Evolutionary conservation across 2,888 invertebrate genomes (phyloP), one percentile per base, ranked within the genome.

Genomic region (Lasioglossum marginatum): DNA sequence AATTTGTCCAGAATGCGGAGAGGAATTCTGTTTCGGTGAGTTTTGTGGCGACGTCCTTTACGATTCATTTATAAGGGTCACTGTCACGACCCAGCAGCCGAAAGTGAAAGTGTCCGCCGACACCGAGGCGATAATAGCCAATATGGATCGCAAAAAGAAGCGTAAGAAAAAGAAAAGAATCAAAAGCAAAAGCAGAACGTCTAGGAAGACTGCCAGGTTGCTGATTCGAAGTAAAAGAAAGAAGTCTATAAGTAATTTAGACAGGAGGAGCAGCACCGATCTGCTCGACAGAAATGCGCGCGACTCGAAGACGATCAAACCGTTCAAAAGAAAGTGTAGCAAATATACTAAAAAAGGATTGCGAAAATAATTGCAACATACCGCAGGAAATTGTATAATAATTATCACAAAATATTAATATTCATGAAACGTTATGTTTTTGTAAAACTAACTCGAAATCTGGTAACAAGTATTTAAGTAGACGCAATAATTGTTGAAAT

Each of bases 1-100:
- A 79, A 97, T 97, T 78, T 98, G 98, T 94, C 94, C 96, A 0
- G 98, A 98, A 93, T 98, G 98, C 92, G 97, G 97, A 10, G 98
- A 98, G 94, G 98, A 98, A 95, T 97, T 97, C 95, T 98, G 98
- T 95, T 89, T 92, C 93, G 96, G 96, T n/a, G 95, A 95, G 90
- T 93, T 94, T 70, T 97, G 97, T 91, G 95, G 95, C 40, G 96
- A 96, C 82, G 96, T 96, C 89, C 95, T 96, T 8, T 97, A 97
- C 92, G 97, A 97, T 89, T 95, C 96, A 1, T 96, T 96, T 90
- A 95, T 95, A 31, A 94, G 96, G 71, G 93, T 96, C 37, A 92
- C 94, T 1, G 95, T 95, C 68, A 89, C 91, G n/a, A 90, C 92
- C 19, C 92, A 92, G 6, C 93, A 92, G 52, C 87, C 92, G 27